Base-by-base conservation (phyloP, 2,888 invertebrate genomes). In the Chouioia cunea region DNA sequence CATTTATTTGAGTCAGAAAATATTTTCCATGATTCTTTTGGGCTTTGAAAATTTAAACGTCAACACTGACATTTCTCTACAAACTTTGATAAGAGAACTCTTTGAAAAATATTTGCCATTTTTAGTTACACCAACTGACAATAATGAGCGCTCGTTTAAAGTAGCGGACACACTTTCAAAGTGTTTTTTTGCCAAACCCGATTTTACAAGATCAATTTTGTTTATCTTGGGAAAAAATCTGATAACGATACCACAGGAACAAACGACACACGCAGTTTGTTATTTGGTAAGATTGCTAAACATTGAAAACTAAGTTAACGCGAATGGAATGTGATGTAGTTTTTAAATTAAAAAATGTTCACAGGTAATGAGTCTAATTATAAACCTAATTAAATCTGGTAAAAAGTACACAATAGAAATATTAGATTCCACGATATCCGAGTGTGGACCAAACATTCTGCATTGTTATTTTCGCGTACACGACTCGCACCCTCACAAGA, bases 21-120 rank as follows among this genome's bases (percentile, higher is more conserved):
- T 85, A 74, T 85, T 85, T 66, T 81, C 82, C 10, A 82, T 80
- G 81, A 76, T 85, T 20, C 71, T 85, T 15, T 75, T 83, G 36
- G 83, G 85, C 50, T 71, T 85, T n/a, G 83, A 84, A 64, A 74
- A 75, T 56, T 71, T 84, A 14, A 80, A 79, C 47, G 65, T 80
- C 15, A 79, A 79, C 62, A 77, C 77, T 43, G 85, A 85, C 52
- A 75, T 83, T 27, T 76, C 78, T 22, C 73, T 85, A 22, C 82
- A 83, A 71, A 74, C 74, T 0, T 36, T 85, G 46, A 74, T 83
- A 8, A 77, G 80, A 65, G 80, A 82, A 69, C 77, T 85, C 3
- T 83, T 85, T 46, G 82, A 84, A 44, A 76, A 76, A 16, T 85
- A 85, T 59, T 76, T 85, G 63, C 81, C 84, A 2, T 70, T 83